Evolutionary conservation across 2,888 invertebrate species (phyloP).

Genomic region (Cylloceria caligata): DNA sequence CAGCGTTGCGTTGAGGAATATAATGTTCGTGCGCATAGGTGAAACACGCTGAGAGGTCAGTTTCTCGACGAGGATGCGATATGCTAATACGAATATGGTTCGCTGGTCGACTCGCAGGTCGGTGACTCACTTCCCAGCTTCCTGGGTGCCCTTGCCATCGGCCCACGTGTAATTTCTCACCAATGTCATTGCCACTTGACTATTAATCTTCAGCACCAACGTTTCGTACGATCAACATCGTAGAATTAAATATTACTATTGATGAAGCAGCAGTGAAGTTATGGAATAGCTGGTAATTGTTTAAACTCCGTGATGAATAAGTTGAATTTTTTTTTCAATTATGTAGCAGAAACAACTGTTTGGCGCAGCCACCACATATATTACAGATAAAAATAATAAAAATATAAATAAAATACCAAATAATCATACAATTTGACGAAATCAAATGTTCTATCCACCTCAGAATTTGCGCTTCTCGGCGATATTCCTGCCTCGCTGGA

Average conservation of each 20-base stretch:
- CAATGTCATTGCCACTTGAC: constrained; percentile 61
- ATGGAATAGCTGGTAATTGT: background rate
- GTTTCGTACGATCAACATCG: constrained; percentile 62
- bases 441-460: background rate
- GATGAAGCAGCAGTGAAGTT: background rate
- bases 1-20: constrained; percentile 9
- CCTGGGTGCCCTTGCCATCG: constrained; percentile 24
- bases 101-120: constrained; percentile 60
- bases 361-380: background rate
- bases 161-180: constrained; percentile 53
- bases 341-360: background rate
- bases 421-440: background rate
- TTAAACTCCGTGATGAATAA: background rate
- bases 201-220: constrained; percentile 28
- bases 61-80: constrained; percentile 63
- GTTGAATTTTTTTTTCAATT: background rate
- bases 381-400: background rate
- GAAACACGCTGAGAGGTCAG: constrained; percentile 12
- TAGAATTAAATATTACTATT: background rate
- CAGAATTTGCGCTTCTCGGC: background rate
- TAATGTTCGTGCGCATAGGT: constrained; percentile 12
- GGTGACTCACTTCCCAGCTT: constrained; percentile 58
- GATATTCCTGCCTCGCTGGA: too few relatives aligned
- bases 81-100: constrained; percentile 74
- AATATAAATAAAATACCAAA: background rate